These are phyloP conservation scores for Drosophila atroscutellata DNA, from an alignment of 2,888 invertebrate species.

Conservation along the genomic window DNA sequence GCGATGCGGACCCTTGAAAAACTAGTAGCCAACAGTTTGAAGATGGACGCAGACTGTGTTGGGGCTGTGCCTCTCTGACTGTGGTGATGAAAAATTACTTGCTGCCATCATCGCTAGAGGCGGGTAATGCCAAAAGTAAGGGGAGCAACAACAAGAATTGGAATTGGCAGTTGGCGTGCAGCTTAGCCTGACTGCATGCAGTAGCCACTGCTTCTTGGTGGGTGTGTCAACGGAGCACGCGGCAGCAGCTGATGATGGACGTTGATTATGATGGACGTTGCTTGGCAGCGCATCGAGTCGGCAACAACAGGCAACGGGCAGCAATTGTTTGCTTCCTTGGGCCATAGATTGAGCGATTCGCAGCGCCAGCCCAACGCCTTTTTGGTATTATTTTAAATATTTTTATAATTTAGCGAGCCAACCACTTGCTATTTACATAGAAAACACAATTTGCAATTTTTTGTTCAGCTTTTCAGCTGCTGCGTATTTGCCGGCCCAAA, in stretches of 20 bases:
- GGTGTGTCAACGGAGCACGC: constrained; percentile 77
- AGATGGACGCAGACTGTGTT: constrained; percentile 47
- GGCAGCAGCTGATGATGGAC: constrained; percentile 77
- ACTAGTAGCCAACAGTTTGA: constrained; percentile 71
- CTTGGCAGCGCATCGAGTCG: constrained; percentile 35
- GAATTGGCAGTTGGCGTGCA: constrained; percentile 71
- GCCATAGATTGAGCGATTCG: constrained; percentile 74
- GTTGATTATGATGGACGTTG: constrained; percentile 73
- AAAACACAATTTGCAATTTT: constrained; percentile 51
- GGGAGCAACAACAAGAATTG: constrained; percentile 23
- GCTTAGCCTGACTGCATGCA: constrained; percentile 41
- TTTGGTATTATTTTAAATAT: constrained; percentile 78
- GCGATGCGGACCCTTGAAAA: constrained; percentile 55
- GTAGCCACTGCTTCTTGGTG: constrained; percentile 76
- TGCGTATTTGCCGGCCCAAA: constrained; percentile 26
- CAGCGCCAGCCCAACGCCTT: constrained; percentile 74
- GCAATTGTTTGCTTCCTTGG: constrained; percentile 66
- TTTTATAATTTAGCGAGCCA: constrained; percentile 67
- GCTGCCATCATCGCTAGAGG: constrained; percentile 71
- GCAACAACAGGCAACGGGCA: constrained; percentile 28
- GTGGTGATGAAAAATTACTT: constrained; percentile 78
- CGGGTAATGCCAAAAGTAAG: constrained; percentile 59
- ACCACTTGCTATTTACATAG: constrained; percentile 51
- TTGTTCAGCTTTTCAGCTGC: constrained; percentile 34
- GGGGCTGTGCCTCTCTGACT: constrained; percentile 10